Base-by-base conservation (phyloP, 2,888 invertebrate species). In the Griposia aprilina region DNA sequence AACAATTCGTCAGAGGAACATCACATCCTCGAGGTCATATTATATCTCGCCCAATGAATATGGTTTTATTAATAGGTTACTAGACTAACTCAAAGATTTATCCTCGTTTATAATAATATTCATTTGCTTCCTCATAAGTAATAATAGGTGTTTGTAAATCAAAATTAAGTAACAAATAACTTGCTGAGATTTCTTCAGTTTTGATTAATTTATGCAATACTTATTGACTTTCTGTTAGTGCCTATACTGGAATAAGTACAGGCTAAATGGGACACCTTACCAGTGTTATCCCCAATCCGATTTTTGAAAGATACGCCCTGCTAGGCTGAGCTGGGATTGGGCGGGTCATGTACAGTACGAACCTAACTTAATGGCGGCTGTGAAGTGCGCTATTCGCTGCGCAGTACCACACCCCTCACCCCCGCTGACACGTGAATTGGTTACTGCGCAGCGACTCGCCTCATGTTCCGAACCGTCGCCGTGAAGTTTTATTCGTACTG, bases 21-120 rank as follows among this genome's bases (percentile, higher is more conserved):
- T 45, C 8, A 52, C 52, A 48, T 48, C 2, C 23, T 15, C 30
- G 11, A 60, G 79, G 50, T 65, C 68, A 57, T 30, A 50, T 55
- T 78, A 55, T 26, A 65, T 77, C 48, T n/a, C n/a, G 13, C n/a
- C 55, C 45, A 81, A 60, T 81, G 48, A 66, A 36, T 41, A n/a
- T 50, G 36, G 20, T 48, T 57, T 70, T 59, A 60, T 57, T 60
- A 72, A 59, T 59, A 57, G 62, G 81, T 76, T 50, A 76, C 67
- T 71, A 17, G 48, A 57, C 23, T 63, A 72, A 67, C 17, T 48
- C 36, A 57, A 60, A 72, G 20, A 52, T 60, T 66, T 60, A 36
- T 80, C 41, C 55, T 63, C n/a, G 5, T 13, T 50, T 59, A 41
- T 60, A 60, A 68, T 69, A 57, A 63, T 68, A 80, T 63, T 74